These are phyloP conservation scores for Berghia stephanieae DNA, from an alignment of 1,140 invertebrate genomes.

Conservation along the genomic window DNA sequence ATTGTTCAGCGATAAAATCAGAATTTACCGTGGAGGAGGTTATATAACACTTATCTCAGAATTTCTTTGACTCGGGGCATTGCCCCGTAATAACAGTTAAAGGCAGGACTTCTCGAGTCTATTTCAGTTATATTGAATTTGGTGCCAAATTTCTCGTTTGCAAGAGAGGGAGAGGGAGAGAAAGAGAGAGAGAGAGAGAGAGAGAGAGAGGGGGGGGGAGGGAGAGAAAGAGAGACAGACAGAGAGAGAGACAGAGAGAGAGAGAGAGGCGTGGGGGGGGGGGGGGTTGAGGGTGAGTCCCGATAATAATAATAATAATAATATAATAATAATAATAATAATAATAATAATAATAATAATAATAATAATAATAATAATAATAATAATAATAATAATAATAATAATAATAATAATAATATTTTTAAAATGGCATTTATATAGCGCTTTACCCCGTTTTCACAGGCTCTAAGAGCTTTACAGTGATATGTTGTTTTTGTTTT, in stretches of 20 bases:
- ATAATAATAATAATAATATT: background rate
- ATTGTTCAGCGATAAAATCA: too few relatives aligned
- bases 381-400: background rate
- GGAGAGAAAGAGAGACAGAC: constrained; percentile 18
- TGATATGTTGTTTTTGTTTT: too few relatives aligned
- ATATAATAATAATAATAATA: background rate
- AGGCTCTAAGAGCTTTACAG: too few relatives aligned
- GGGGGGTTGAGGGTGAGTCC: background rate
- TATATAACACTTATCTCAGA: background rate
- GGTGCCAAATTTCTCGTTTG: background rate
- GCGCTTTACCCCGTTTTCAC: too few relatives aligned
- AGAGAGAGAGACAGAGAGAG: background rate
- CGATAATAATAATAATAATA: background rate
- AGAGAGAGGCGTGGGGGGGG: background rate
- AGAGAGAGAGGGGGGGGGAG: constrained; percentile 14
- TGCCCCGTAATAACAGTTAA: background rate
- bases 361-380: background rate
- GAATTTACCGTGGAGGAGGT: too few relatives aligned
- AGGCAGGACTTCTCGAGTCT: background rate
- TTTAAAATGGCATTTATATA: too few relatives aligned
- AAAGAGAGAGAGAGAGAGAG: background rate
- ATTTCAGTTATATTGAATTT: background rate
- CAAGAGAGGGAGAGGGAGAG: background rate
- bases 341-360: background rate
- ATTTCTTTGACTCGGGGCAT: background rate